A percentile compares a stretch with the other conserved stretches of the same genome.
Evolutionary conservation across 2,797 vertebrate genomes (phyloP).

Genomic region (Sebastes trivittatus): DNA sequence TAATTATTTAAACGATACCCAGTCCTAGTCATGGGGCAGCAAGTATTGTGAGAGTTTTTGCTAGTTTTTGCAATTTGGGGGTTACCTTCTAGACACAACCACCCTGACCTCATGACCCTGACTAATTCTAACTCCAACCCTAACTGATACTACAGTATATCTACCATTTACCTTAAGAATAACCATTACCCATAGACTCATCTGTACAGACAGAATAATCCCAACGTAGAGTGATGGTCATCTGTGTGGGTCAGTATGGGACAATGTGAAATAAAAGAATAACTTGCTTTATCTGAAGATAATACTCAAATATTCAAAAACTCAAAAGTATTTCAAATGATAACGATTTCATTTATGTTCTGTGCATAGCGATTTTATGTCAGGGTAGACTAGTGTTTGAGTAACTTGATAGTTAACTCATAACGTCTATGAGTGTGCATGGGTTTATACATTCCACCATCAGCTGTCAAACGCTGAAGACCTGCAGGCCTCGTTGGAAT

Average conservation of each 20-base stretch:
- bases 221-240: not conserved
- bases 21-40: too few relatives aligned
- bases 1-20: too few relatives aligned
- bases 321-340: not conserved
- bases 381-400: not conserved
- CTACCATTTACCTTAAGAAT: not conserved
- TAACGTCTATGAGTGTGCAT: not conserved
- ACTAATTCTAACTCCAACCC: not conserved
- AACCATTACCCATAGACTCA: not conserved
- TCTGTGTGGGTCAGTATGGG: not conserved
- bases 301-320: not conserved
- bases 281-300: not conserved
- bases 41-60: too few relatives aligned
- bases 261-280: not conserved
- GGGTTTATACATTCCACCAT: constrained; percentile 20
- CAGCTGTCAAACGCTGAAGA: constrained; percentile 41
- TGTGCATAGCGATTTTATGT: not conserved
- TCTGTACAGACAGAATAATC: too few relatives aligned
- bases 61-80: too few relatives aligned
- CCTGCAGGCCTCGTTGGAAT: constrained; percentile 48
- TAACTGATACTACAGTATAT: not conserved
- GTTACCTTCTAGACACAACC: too few relatives aligned
- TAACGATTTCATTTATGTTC: not conserved
- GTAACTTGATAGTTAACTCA: not conserved
- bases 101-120: not conserved